Conservation (phyloP, 2,113 vertebrate genomes). For the Paramormyrops kingsleyae region DNA sequence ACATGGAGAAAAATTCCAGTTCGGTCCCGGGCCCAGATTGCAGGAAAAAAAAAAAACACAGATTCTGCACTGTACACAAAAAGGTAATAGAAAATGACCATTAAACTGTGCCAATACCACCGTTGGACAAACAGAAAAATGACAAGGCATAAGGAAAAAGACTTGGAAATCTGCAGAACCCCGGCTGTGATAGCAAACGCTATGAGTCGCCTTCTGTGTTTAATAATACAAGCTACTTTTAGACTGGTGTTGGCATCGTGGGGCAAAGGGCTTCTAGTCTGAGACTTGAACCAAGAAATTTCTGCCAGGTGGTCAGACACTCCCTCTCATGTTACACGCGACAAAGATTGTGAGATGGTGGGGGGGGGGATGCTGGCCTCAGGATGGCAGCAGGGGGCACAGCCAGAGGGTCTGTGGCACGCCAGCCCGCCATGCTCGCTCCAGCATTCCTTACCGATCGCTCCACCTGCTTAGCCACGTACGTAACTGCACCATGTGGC, state of each 20-base stretch:
- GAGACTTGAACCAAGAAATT: neutral
- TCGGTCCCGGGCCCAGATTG: neutral
- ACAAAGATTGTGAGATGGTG: neutral
- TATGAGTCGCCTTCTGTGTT: neutral
- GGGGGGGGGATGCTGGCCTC: neutral
- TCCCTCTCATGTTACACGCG: slow-evolving; percentile 16
- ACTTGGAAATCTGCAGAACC: neutral
- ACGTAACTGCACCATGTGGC: neutral
- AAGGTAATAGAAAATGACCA: neutral
- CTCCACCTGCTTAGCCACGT: neutral
- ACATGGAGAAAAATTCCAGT: neutral
- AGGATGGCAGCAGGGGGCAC: neutral
- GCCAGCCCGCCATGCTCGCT: neutral
- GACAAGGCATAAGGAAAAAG: neutral
- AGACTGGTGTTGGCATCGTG: neutral
- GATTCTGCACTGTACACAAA: neutral
- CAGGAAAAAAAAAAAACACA: neutral
- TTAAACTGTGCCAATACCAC: neutral
- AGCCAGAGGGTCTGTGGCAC: neutral
- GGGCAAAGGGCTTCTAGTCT: neutral
- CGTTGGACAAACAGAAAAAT: neutral
- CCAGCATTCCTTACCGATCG: neutral
- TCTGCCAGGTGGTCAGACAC: slow-evolving; percentile 32
- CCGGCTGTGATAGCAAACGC: neutral
- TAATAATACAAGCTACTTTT: neutral